Percentiles rank a stretch among this genome's conserved stretches.
phyloP scores from a whole-genome alignment of 2,888 invertebrate genomes.

The Sipha maydis region DNA sequence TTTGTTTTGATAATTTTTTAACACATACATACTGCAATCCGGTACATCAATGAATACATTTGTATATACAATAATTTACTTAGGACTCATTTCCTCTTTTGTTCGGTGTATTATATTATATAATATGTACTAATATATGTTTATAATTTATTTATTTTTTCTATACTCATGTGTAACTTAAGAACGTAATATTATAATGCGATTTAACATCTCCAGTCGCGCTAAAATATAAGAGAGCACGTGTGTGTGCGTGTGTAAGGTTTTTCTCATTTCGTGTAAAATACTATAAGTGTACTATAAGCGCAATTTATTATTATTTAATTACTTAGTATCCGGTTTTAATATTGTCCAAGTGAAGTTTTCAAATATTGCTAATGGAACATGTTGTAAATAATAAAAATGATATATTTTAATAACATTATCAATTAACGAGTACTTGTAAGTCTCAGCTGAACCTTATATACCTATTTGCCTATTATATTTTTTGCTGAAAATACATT shows the following conservation, averaged over 20 bases:
- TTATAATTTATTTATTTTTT: not conserved
- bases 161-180: not conserved
- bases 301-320: not conserved
- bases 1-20: not conserved
- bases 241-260: not conserved
- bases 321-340: not conserved
- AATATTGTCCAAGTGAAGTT: not conserved
- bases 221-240: not conserved
- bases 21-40: not conserved
- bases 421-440: not conserved
- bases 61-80: not conserved
- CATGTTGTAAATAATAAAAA: not conserved
- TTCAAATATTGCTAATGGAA: not conserved
- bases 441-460: not conserved
- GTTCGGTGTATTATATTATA: not conserved
- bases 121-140: not conserved
- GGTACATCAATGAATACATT: no score
- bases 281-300: not conserved
- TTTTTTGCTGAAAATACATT: slow-evolving; percentile 46
- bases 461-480: slow-evolving; percentile 1
- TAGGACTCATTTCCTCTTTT: not conserved
- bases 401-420: slow-evolving; percentile 19
- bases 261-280: slow-evolving; percentile 12
- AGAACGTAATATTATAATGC: not conserved
- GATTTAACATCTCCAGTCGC: not conserved